Percentiles rank a stretch among this genome's conserved stretches.
These are phyloP conservation scores for Sitophilus oryzae DNA, from an alignment of 1,140 invertebrate species.

Conservation along the genomic window DNA sequence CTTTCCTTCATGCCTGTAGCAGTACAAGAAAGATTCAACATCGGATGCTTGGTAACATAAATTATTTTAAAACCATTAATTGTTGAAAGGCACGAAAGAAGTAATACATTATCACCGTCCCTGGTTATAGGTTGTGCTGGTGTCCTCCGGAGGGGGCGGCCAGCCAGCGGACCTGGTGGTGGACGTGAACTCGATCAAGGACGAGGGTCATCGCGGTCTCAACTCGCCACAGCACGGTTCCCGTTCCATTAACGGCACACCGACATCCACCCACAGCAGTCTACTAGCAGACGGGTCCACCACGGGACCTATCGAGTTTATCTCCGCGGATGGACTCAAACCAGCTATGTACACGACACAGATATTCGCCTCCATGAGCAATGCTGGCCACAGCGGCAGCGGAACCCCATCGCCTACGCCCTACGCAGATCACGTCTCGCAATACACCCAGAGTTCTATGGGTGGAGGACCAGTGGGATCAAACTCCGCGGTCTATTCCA, in stretches of 20 bases:
- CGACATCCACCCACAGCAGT: slow-evolving; percentile 48
- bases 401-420: slow-evolving; percentile 52
- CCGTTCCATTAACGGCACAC: slow-evolving; percentile 48
- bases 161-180: slow-evolving; percentile 45
- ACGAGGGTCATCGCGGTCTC: slow-evolving; percentile 44
- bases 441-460: slow-evolving; percentile 51
- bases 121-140: slow-evolving; percentile 45
- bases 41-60: too few species aligned
- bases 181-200: slow-evolving; percentile 49
- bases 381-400: slow-evolving; percentile 41
- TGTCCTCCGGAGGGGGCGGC: slow-evolving; percentile 36
- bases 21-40: too few species aligned
- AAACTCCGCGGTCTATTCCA: slow-evolving; percentile 31
- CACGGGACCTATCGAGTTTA: slow-evolving; percentile 46
- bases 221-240: slow-evolving; percentile 48
- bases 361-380: slow-evolving; percentile 45
- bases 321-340: slow-evolving; percentile 51
- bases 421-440: slow-evolving; percentile 47
- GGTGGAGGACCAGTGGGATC: slow-evolving; percentile 26
- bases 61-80: too few species aligned
- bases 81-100: too few species aligned
- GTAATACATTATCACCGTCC: slow-evolving; percentile 15
- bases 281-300: slow-evolving; percentile 44
- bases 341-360: slow-evolving; percentile 46
- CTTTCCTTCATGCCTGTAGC: too few species aligned